phyloP scores from a whole-genome alignment of 1,140 invertebrate genomes.

The Pachypeltis micranthus region DNA sequence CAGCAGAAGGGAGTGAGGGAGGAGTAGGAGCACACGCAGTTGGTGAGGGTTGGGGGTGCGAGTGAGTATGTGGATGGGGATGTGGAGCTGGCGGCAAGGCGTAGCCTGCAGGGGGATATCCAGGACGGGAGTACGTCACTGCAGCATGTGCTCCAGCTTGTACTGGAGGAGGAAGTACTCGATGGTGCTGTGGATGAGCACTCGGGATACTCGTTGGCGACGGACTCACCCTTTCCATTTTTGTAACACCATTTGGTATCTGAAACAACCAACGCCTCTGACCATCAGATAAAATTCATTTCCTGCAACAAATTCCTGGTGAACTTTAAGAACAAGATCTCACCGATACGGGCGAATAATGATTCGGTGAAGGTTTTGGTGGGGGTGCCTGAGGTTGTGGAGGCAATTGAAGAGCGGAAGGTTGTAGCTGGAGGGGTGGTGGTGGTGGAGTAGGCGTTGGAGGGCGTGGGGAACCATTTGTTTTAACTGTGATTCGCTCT shows the following conservation, averaged over 20 bases:
- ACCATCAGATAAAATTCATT: not conserved
- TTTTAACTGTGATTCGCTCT: not conserved
- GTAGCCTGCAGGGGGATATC: not conserved
- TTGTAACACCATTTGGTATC: constrained; percentile 14
- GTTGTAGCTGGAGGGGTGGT: constrained; percentile 10
- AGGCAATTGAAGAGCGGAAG: constrained; percentile 1
- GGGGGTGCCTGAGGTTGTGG: constrained; percentile 10
- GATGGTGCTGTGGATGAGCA: not conserved
- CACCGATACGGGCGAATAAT: constrained; percentile 11
- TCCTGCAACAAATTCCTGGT: not conserved
- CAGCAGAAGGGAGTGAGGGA: constrained; percentile 36
- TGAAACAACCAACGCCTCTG: not conserved
- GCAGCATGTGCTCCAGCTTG: not conserved
- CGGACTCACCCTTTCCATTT: constrained; percentile 12
- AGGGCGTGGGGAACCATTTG: constrained; percentile 6
- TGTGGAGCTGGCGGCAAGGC: not conserved
- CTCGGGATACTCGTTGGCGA: not conserved
- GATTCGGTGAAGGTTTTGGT: not conserved
- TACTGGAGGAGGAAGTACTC: not conserved
- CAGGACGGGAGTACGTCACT: not conserved
- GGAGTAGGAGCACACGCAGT: constrained; percentile 33
- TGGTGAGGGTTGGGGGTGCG: not conserved
- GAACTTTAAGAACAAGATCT: constrained; percentile 11
- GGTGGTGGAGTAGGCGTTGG: not conserved
- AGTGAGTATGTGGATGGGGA: not conserved